Conservation (phyloP, 2,888 invertebrate species). For the Thera obeliscata region DNA sequence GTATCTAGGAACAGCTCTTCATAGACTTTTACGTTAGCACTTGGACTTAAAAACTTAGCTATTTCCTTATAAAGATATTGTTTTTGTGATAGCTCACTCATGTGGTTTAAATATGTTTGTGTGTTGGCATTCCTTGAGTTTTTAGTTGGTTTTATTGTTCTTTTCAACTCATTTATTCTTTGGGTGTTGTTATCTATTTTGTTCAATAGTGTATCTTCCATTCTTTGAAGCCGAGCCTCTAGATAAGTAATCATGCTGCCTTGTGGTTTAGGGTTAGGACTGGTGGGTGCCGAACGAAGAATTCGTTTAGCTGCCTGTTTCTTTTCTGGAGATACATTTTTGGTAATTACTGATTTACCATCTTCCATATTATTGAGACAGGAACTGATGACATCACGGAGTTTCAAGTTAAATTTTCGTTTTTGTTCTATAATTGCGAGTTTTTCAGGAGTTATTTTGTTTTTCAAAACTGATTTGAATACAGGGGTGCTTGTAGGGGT, state of each 20-base stretch:
- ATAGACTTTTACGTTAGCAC: constrained; percentile 65
- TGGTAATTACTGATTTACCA: constrained; percentile 31
- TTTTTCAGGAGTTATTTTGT: constrained; percentile 65
- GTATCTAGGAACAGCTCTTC: constrained; percentile 75
- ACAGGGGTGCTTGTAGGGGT: constrained; percentile 18
- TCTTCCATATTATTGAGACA: constrained; percentile 63
- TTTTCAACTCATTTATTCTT: constrained; percentile 63
- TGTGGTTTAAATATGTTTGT: constrained; percentile 52
- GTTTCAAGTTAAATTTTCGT: constrained; percentile 73
- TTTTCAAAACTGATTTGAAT: constrained; percentile 42
- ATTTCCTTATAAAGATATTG: constrained; percentile 66
- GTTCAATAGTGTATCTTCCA: constrained; percentile 65
- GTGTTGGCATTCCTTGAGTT: constrained; percentile 48
- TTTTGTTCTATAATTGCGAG: constrained; percentile 71
- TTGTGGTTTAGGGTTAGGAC: constrained; percentile 43
- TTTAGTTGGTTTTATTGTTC: constrained; percentile 39
- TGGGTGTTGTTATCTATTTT: constrained; percentile 73
- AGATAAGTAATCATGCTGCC: constrained; percentile 61
- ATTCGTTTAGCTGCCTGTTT: background rate
- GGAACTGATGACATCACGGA: constrained; percentile 69
- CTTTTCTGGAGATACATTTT: constrained; percentile 28
- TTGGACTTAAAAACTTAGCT: constrained; percentile 68
- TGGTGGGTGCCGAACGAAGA: constrained; percentile 41
- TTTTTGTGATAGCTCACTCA: constrained; percentile 24
- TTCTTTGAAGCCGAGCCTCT: constrained; percentile 66